These are phyloP conservation scores for Epistrophella euchroma DNA, from an alignment of 2,888 invertebrate species.

Conservation along the genomic window DNA sequence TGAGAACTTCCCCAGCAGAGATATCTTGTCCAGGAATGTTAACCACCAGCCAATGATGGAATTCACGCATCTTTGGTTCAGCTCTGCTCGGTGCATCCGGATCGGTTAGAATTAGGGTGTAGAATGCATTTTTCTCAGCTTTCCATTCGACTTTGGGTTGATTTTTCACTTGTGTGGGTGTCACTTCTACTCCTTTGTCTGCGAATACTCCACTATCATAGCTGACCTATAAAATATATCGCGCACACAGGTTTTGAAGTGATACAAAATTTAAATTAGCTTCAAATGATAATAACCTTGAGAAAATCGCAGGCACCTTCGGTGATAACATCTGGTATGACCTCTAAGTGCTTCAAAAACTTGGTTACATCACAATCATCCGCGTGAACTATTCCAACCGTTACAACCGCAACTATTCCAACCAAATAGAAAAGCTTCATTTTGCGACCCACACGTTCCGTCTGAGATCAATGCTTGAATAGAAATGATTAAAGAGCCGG, in stretches of 20 bases:
- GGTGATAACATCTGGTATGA: constrained; percentile 82
- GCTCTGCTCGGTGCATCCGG: constrained; percentile 95
- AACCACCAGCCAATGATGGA: constrained; percentile 96
- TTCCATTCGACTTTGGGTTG: constrained; percentile 81
- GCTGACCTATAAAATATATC: constrained; percentile 76
- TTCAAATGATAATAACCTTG: constrained; percentile 78
- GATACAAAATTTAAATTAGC: not conserved
- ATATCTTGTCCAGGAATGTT: constrained; percentile 92
- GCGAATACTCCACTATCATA: constrained; percentile 83
- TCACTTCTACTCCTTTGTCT: constrained; percentile 88
- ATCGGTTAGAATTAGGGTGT: constrained; percentile 86
- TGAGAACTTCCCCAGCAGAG: constrained; percentile 89
- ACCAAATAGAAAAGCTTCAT: constrained; percentile 67
- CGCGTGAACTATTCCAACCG: constrained; percentile 56
- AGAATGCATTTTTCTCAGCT: constrained; percentile 78
- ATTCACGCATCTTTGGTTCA: constrained; percentile 92
- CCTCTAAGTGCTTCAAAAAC: constrained; percentile 80
- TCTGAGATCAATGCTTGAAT: constrained; percentile 66
- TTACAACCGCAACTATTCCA: constrained; percentile 61
- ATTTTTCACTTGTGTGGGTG: constrained; percentile 86
- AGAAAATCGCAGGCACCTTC: constrained; percentile 81
- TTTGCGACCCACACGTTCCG: constrained; percentile 59
- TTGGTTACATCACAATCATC: constrained; percentile 80
- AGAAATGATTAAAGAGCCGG: constrained; percentile 61
- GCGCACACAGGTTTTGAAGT: not conserved